Evolutionary conservation across 2,113 vertebrate species (phyloP).

Genomic region (sheep (Ovis aries)): DNA sequence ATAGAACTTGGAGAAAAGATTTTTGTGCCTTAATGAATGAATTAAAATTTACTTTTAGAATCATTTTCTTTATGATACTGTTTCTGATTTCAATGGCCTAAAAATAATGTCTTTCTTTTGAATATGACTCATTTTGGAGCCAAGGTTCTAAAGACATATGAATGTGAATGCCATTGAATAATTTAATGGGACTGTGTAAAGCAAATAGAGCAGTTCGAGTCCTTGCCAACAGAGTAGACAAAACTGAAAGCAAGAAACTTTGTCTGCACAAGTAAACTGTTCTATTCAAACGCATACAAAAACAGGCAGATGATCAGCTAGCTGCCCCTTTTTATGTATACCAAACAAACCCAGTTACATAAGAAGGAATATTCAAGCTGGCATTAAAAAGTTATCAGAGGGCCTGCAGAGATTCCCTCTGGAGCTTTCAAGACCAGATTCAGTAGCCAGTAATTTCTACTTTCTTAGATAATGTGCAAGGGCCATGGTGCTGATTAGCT

Average conservation of each 20-base stretch:
- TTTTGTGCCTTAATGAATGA: constrained; percentile 40
- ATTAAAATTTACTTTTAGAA: constrained; percentile 57
- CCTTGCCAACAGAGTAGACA: constrained; percentile 59
- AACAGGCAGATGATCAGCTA: constrained; percentile 70
- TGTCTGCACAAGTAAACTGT: constrained; percentile 64
- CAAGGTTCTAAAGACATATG: constrained; percentile 63
- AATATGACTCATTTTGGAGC: constrained; percentile 71
- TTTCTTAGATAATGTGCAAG: constrained; percentile 79
- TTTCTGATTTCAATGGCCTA: constrained; percentile 60
- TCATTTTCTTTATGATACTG: constrained; percentile 1
- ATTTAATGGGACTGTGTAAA: constrained; percentile 74
- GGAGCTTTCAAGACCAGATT: constrained; percentile 74
- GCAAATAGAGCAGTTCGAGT: constrained; percentile 71
- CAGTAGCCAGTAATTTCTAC: constrained; percentile 79
- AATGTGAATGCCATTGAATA: constrained; percentile 69
- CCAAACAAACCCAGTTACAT: constrained; percentile 74
- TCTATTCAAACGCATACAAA: constrained; percentile 64
- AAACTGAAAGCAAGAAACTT: constrained; percentile 59
- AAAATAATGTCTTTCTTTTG: constrained; percentile 63
- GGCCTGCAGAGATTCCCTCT: constrained; percentile 77
- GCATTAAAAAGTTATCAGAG: constrained; percentile 77
- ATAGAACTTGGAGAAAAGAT: constrained; percentile 39
- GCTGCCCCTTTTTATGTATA: constrained; percentile 63
- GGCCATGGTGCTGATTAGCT: constrained; percentile 75
- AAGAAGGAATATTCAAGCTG: constrained; percentile 65